Percentiles rank a stretch among this genome's conserved stretches.
These are phyloP conservation scores for Nasonia vitripennis DNA, from an alignment of 1,140 invertebrate genomes.

Conservation along the genomic window DNA sequence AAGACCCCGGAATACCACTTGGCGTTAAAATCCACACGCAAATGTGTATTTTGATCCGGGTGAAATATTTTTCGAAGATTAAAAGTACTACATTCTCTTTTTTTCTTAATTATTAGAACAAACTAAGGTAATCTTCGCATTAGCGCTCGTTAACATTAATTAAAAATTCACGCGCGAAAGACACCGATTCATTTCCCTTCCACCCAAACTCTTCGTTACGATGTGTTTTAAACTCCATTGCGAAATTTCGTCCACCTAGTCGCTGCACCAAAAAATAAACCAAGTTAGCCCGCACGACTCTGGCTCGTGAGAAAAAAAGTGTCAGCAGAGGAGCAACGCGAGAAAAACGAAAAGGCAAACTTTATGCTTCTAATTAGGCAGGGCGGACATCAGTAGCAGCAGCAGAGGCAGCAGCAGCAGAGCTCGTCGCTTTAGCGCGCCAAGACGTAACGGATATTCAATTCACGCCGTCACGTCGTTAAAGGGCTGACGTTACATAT, in stretches of 20 bases:
- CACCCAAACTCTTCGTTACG: neutral
- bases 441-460: slow-evolving; percentile 52
- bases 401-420: too few relatives aligned
- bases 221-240: neutral
- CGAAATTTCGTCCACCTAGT: neutral
- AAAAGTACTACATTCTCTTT: neutral
- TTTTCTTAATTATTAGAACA: neutral
- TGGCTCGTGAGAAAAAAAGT: neutral
- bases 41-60: too few relatives aligned
- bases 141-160: neutral
- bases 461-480: slow-evolving; percentile 42
- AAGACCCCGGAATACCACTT: too few relatives aligned
- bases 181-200: neutral
- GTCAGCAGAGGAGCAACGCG: neutral
- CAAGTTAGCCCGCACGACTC: neutral
- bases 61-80: neutral
- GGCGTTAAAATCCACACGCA: too few relatives aligned
- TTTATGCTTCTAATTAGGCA: slow-evolving; percentile 38
- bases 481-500: slow-evolving; percentile 50
- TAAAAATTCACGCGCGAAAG: neutral
- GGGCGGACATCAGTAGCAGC: neutral
- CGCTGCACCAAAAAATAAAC: neutral
- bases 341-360: slow-evolving; percentile 14
- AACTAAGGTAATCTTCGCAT: neutral
- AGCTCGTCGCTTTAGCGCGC: neutral